phyloP scores from a whole-genome alignment of 2,797 vertebrate genomes.

The Alfaro cultratus region DNA sequence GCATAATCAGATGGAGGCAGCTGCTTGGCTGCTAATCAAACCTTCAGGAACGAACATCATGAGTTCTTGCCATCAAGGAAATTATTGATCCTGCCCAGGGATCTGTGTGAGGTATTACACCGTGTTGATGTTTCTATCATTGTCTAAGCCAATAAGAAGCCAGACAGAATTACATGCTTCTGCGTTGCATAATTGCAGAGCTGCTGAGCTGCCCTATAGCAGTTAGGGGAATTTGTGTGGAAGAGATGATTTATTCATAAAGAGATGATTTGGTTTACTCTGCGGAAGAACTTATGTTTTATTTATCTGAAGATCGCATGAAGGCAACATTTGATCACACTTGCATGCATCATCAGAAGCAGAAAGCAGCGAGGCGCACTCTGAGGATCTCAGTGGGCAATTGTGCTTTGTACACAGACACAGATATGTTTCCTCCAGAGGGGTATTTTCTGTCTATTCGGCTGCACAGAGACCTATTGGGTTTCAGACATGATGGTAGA shows the following conservation, averaged over 20 bases:
- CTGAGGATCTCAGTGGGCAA: conserved; percentile 39
- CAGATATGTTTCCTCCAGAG: conserved; percentile 53
- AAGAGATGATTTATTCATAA: conserved; percentile 74
- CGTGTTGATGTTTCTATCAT: conserved; percentile 15
- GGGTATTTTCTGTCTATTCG: conserved; percentile 45
- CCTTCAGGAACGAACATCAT: not conserved
- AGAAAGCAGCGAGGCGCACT: conserved; percentile 28
- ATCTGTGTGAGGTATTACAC: conserved; percentile 12
- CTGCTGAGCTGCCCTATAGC: conserved; percentile 45
- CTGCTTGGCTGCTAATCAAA: conserved; percentile 14
- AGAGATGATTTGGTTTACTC: conserved; percentile 68
- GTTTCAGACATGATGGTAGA: conserved; percentile 9
- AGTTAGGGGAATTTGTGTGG: conserved; percentile 39
- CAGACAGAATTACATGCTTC: conserved; percentile 30
- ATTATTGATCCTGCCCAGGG: conserved; percentile 25
- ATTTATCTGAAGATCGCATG: conserved; percentile 71
- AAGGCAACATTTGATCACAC: conserved; percentile 75
- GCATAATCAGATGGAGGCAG: conserved; percentile 11
- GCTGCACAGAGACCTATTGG: conserved; percentile 37
- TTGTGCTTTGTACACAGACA: conserved; percentile 55
- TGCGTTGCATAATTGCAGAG: conserved; percentile 53
- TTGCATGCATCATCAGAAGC: conserved; percentile 45
- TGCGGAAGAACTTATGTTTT: conserved; percentile 68
- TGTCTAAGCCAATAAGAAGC: conserved; percentile 26
- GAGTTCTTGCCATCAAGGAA: conserved; percentile 29